Evolutionary conservation across 2,113 vertebrate genomes (phyloP).

Genomic region (Solea solea): DNA sequence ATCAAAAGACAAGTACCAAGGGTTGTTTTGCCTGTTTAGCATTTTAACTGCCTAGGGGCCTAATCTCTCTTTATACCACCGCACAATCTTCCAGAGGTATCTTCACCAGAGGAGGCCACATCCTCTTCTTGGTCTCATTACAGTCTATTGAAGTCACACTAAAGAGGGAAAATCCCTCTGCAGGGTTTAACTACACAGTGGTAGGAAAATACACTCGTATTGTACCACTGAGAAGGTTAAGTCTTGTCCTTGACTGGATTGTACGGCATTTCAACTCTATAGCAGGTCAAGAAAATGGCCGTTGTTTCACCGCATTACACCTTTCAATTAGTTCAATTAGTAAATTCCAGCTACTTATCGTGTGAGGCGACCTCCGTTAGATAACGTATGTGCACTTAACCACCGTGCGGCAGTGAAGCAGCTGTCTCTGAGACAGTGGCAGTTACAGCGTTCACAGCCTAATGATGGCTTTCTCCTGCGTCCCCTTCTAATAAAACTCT

Average conservation of each 20-base stretch:
- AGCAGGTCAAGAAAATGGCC: not conserved
- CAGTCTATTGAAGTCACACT: slow-evolving; percentile 47
- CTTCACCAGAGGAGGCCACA: slow-evolving; percentile 34
- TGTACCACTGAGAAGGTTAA: slow-evolving; percentile 13
- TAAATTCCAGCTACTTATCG: slow-evolving; percentile 21
- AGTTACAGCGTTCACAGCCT: slow-evolving; percentile 10
- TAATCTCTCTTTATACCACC: slow-evolving; percentile 39
- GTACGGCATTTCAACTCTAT: not conserved
- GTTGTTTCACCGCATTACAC: not conserved
- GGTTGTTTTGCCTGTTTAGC: slow-evolving; percentile 69
- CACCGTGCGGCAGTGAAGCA: slow-evolving; percentile 11
- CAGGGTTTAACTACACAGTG: not conserved
- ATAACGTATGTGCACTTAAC: not conserved
- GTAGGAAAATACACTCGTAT: slow-evolving; percentile 11
- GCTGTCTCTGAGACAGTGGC: slow-evolving; percentile 27
- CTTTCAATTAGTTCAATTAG: not conserved
- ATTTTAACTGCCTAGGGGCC: slow-evolving; percentile 59
- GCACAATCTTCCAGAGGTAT: slow-evolving; percentile 43
- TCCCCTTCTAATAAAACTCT: slow-evolving; percentile 7
- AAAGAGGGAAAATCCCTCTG: slow-evolving; percentile 11
- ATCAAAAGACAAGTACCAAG: slow-evolving; percentile 61
- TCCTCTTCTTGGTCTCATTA: slow-evolving; percentile 43
- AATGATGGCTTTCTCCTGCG: slow-evolving; percentile 39
- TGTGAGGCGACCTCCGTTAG: not conserved
- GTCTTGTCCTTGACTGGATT: not conserved